A percentile compares a stretch with the other conserved stretches of the same genome.
These are phyloP conservation scores for Oreochromis grahami DNA, from an alignment of 2,797 vertebrate species.

Conservation along the genomic window DNA sequence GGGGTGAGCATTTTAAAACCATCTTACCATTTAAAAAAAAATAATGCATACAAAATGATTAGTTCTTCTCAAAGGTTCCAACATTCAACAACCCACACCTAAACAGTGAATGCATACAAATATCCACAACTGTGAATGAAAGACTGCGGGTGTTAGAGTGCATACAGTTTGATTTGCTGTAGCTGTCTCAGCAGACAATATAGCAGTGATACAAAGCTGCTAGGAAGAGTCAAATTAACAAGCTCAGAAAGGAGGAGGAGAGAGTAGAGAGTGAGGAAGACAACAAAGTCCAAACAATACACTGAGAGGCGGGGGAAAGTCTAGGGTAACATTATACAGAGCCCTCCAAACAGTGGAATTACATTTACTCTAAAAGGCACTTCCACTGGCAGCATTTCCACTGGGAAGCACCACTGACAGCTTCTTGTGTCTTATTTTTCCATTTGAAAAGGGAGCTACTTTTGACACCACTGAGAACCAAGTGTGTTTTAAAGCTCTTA, in stretches of 20 bases:
- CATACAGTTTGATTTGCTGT: conserved; percentile 34
- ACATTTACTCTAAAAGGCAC: conserved; percentile 40
- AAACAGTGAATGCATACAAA: neutral
- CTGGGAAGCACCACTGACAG: conserved; percentile 42
- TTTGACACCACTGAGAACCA: conserved; percentile 27
- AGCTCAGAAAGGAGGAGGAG: conserved; percentile 30
- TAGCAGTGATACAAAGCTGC: neutral
- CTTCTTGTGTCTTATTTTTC: conserved; percentile 27
- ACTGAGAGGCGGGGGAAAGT: conserved; percentile 17
- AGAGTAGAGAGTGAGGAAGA: conserved; percentile 19
- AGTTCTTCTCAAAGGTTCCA: neutral
- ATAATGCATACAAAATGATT: neutral
- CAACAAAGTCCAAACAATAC: conserved; percentile 47
- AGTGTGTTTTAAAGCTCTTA: conserved; percentile 24
- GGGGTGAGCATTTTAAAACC: neutral
- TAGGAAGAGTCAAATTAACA: conserved; percentile 50
- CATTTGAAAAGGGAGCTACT: conserved; percentile 17
- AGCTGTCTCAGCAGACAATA: conserved; percentile 34
- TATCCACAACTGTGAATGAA: neutral
- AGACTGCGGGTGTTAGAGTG: neutral
- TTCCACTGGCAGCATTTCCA: conserved; percentile 30
- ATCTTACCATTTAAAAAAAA: neutral
- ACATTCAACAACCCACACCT: neutral
- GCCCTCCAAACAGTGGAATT: conserved; percentile 31
- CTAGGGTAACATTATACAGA: conserved; percentile 20